Base-by-base conservation (phyloP, 30 jellyfish, hydroid and myxozoan species). In the Hydractinia symbiolongicarpus region DNA sequence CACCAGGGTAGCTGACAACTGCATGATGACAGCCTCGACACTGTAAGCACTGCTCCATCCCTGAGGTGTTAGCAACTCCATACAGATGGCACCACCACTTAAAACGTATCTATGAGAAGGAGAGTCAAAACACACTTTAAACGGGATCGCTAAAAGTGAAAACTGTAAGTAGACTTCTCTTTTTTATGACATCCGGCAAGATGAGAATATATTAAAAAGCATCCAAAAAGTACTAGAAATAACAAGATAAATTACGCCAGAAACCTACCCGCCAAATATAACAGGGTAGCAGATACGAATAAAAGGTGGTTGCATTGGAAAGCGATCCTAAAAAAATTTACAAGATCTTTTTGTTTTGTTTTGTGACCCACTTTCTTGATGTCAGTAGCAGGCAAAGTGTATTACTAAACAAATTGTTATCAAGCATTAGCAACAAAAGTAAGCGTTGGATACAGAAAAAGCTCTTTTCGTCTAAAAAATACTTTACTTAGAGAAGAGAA, bases 11-110 rank as follows among this genome's bases (percentile, higher is more conserved):
- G 98, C 98, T 0, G 96, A 77, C 53, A 93, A 83, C 72, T 93
- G 98, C 96, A 93, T 86, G 50, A 86, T 93, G 44, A 93, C 88
- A 8, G 98, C 96, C 70, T 93, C 98, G 6, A 87, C 88, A 30
- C 95, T 83, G 82, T 93, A 93, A 4, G 98, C 98, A 85, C 98
- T 88, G 72, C 98, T 93, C 98, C 98, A 93, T 0, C 98, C 98
- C 88, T 93, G 96, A 7, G 95, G 95, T 15, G 98, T 93, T 9
- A 93, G 90, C 72, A 93, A 68, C 81, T 93, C 98, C 98, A 93
- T 93, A 67, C 98, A 93, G 53, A 93, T 83, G 13, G 98, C 98
- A 9, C 98, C 98, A 1, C 98, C 98, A 57, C 61, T 88, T 55
- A 93, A 85, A 8, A 93, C 98, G 78, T 87, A 93, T 44, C 98